These are phyloP conservation scores for Sphaerophoria taeniata DNA, from an alignment of 2,888 invertebrate species.

Conservation along the genomic window DNA sequence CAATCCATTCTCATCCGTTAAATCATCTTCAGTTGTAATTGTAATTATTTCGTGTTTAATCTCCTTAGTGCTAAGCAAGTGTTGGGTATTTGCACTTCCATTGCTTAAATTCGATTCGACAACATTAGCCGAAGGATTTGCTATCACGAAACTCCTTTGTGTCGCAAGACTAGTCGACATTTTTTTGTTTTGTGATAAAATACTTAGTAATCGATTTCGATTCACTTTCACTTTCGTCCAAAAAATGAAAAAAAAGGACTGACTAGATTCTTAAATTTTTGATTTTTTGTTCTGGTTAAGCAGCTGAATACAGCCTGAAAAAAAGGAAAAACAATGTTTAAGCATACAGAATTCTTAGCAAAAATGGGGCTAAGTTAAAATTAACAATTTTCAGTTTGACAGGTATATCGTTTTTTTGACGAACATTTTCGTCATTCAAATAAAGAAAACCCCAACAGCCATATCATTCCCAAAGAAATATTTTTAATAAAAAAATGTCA, in stretches of 20 bases:
- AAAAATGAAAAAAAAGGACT: neutral
- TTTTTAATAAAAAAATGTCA: too few relatives aligned
- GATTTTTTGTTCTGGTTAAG: slow-evolving; percentile 41
- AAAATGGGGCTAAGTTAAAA: slow-evolving; percentile 7
- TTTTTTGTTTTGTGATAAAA: too few relatives aligned
- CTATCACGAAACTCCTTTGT: slow-evolving; percentile 81
- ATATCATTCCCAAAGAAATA: too few relatives aligned
- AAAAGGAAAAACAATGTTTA: neutral
- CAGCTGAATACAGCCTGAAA: slow-evolving; percentile 69
- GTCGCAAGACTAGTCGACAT: slow-evolving; percentile 82
- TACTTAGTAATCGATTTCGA: slow-evolving; percentile 42
- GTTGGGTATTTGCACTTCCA: slow-evolving; percentile 54
- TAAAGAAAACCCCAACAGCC: too few relatives aligned
- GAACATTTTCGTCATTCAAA: too few relatives aligned
- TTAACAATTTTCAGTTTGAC: too few relatives aligned
- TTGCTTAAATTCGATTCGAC: slow-evolving; percentile 35
- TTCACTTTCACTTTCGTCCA: neutral
- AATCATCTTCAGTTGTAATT: slow-evolving; percentile 75
- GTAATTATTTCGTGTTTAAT: slow-evolving; percentile 77
- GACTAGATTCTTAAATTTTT: slow-evolving; percentile 12
- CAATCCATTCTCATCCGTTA: slow-evolving; percentile 78
- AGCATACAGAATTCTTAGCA: neutral
- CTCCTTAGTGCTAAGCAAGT: slow-evolving; percentile 64
- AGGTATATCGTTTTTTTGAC: too few relatives aligned
- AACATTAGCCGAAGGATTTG: slow-evolving; percentile 76